A percentile compares a stretch with the other conserved stretches of the same genome.
Conservation (phyloP, 2,113 vertebrate species). For the Dermatemys mawii region DNA sequence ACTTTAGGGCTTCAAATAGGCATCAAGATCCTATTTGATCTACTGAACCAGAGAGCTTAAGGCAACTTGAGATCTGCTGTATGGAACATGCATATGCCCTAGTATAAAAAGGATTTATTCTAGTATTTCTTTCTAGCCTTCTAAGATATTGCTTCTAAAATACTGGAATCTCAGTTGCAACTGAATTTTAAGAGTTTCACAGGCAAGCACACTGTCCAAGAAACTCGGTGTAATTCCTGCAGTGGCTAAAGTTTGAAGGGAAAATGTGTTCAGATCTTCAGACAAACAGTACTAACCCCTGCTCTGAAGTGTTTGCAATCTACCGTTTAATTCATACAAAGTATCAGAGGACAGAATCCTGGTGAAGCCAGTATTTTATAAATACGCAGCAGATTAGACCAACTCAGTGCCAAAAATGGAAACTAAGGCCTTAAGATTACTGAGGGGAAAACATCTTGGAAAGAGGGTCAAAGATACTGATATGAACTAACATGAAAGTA, state of each 20-base stretch:
- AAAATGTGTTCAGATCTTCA: not conserved
- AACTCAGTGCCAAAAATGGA: not conserved
- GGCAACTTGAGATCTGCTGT: not conserved
- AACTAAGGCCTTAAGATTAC: no score
- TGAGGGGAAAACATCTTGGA: no score
- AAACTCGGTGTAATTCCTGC: not conserved
- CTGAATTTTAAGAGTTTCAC: not conserved
- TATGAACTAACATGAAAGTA: not conserved
- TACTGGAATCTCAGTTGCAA: not conserved
- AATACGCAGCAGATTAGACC: not conserved
- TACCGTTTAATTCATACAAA: not conserved
- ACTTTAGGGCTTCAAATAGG: not conserved
- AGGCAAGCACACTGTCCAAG: not conserved
- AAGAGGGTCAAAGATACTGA: not conserved
- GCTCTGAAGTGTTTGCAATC: not conserved
- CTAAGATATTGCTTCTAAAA: not conserved
- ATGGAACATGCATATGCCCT: not conserved
- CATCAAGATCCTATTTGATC: not conserved
- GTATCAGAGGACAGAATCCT: not conserved
- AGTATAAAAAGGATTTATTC: not conserved
- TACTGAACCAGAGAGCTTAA: not conserved
- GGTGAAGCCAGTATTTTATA: not conserved
- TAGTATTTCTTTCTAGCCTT: not conserved
- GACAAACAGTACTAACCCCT: not conserved
- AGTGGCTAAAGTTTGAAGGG: not conserved